phyloP scores from a whole-genome alignment of 1,140 invertebrate species.

The Radopholus similis region DNA sequence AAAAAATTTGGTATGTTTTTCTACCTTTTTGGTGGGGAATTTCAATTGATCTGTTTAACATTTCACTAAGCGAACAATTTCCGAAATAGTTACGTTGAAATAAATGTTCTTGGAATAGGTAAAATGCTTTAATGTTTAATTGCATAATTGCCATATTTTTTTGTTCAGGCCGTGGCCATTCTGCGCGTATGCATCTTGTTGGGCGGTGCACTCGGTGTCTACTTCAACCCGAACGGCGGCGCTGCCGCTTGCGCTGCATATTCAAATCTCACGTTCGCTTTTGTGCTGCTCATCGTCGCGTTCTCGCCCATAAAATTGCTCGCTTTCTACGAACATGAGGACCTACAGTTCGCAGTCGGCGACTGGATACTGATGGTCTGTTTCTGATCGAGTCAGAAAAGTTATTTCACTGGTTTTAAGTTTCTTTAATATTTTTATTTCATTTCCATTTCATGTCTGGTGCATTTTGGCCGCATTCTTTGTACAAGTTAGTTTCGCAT shows the following conservation, averaged over 20 bases:
- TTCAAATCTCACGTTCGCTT: conserved; percentile 50
- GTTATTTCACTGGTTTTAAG: no score
- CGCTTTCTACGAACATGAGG: conserved; percentile 54
- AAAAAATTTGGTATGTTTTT: no score
- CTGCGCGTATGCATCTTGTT: conserved; percentile 49
- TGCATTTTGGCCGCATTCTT: conserved; percentile 52
- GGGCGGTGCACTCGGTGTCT: conserved; percentile 55
- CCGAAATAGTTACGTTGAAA: conserved; percentile 10
- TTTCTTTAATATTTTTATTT: no score
- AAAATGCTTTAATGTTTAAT: conserved; percentile 9
- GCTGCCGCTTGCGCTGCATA: conserved; percentile 43
- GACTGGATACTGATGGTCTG: conserved; percentile 52
- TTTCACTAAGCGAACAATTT: no score
- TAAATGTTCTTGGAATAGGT: not conserved
- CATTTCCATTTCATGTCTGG: conserved; percentile 34
- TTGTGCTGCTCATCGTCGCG: conserved; percentile 40
- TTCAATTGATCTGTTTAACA: no score
- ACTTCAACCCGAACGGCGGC: conserved; percentile 48
- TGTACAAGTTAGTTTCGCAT: conserved; percentile 46
- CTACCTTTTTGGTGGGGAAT: no score
- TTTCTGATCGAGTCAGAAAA: not conserved
- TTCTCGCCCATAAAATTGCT: conserved; percentile 58
- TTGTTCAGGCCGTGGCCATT: conserved; percentile 53
- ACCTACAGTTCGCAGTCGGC: conserved; percentile 47
- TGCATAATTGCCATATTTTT: not conserved